Conservation (phyloP, 2,888 invertebrate species). For the Eledona agricola region DNA sequence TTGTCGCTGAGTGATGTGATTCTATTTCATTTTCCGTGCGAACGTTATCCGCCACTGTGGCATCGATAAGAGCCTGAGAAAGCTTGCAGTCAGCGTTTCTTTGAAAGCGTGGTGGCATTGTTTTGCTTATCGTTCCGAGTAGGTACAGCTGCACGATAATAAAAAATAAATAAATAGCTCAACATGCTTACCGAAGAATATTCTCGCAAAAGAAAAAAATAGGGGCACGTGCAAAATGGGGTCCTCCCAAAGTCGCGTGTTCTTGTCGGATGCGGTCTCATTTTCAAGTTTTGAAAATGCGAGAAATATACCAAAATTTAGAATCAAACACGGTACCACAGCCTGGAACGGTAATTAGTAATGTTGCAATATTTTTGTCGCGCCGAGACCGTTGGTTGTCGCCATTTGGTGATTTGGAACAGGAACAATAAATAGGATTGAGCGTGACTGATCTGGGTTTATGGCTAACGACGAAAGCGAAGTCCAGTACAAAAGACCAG, state of each 20-base stretch:
- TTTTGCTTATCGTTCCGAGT: background rate
- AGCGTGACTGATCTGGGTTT: no score
- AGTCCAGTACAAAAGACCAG: no score
- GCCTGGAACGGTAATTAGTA: constrained; percentile 63
- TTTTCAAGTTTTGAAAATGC: constrained; percentile 65
- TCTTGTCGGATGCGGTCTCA: constrained; percentile 58
- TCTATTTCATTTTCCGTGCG: no score
- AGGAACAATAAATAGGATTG: constrained; percentile 8
- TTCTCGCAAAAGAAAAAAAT: constrained; percentile 67
- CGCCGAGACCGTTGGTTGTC: constrained; percentile 1
- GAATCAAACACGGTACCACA: constrained; percentile 67
- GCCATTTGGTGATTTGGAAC: background rate
- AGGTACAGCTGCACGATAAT: no score
- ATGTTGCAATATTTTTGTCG: background rate
- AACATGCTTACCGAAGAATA: constrained; percentile 62
- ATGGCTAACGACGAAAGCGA: no score
- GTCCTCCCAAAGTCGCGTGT: constrained; percentile 67
- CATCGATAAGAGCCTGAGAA: no score
- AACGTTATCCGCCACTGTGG: no score
- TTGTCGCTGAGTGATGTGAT: no score
- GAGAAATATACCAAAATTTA: constrained; percentile 67
- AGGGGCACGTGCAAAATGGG: constrained; percentile 70
- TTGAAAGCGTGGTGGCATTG: constrained; percentile 1
- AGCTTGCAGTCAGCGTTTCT: no score
- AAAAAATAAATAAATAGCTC: constrained; percentile 1